These are phyloP conservation scores for Callipepla squamata DNA, from an alignment of 2,113 vertebrate genomes.

Conservation along the genomic window DNA sequence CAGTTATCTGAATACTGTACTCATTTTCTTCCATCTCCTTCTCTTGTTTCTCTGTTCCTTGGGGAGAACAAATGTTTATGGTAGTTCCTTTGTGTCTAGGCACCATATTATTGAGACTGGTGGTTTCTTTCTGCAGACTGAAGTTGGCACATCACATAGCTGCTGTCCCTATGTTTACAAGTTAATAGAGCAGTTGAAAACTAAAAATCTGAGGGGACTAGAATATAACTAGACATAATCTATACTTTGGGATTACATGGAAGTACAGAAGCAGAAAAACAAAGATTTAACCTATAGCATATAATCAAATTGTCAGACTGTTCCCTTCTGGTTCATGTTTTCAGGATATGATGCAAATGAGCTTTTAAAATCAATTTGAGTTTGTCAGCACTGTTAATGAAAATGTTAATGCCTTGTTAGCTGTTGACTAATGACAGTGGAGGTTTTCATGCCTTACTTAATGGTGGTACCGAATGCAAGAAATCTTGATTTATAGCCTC, in stretches of 20 bases:
- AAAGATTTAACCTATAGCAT: not conserved
- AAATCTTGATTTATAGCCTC: conserved; percentile 55
- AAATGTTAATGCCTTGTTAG: conserved; percentile 64
- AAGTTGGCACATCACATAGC: not conserved
- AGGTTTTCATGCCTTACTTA: conserved; percentile 20
- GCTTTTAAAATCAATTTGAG: not conserved
- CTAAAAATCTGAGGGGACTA: not conserved
- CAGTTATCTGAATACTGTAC: not conserved
- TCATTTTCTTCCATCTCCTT: not conserved
- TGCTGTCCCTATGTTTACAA: not conserved
- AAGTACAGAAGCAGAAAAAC: not conserved
- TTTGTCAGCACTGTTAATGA: not conserved
- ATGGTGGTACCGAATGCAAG: not conserved
- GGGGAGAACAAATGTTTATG: rapidly evolving
- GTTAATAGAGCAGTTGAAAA: not conserved
- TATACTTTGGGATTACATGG: rapidly evolving
- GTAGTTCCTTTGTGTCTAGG: not conserved
- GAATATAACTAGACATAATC: not conserved
- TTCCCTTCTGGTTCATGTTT: not conserved
- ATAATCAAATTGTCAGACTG: conserved; percentile 22
- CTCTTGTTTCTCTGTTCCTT: not conserved
- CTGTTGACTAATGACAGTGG: not conserved
- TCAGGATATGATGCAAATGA: conserved; percentile 35
- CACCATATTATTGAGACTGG: not conserved
- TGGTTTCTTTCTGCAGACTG: not conserved